Conservation (phyloP, 2,888 invertebrate species). For the Microchrysa polita region DNA sequence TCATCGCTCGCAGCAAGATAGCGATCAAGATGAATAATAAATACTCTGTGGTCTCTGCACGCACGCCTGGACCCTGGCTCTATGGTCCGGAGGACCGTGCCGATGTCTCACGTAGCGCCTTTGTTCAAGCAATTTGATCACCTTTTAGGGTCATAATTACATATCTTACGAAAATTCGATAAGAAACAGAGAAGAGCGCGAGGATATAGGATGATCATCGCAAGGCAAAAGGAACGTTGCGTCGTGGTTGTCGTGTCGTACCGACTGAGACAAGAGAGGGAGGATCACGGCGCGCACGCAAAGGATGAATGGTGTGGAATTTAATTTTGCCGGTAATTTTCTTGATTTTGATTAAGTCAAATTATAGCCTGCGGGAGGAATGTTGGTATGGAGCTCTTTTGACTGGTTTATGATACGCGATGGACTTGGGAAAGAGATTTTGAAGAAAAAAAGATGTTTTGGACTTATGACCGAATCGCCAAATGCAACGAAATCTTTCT, state of each 20-base stretch:
- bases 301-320: not conserved
- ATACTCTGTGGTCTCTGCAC: conserved; percentile 15
- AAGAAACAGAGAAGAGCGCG: too few relatives aligned
- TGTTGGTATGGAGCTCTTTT: not conserved
- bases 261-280: not conserved
- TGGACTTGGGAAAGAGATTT: too few relatives aligned
- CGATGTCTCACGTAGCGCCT: conserved; percentile 27
- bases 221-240: too few relatives aligned
- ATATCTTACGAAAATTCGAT: not conserved
- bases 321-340: conserved; percentile 3
- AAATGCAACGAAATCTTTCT: too few relatives aligned
- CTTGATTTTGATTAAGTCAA: conserved; percentile 14
- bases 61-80: too few relatives aligned
- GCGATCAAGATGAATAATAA: conserved; percentile 36
- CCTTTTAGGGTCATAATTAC: conserved; percentile 44
- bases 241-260: too few relatives aligned
- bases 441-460: too few relatives aligned
- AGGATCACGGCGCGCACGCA: not conserved
- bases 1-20: conserved; percentile 41
- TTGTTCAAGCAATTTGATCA: conserved; percentile 39
- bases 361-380: conserved; percentile 1
- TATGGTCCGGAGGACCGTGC: too few relatives aligned
- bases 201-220: too few relatives aligned
- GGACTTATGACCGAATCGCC: too few relatives aligned
- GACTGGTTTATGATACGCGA: too few relatives aligned